Base-by-base conservation (phyloP, 92 coral and sea anemone species). In the Actinernus sp. region DNA sequence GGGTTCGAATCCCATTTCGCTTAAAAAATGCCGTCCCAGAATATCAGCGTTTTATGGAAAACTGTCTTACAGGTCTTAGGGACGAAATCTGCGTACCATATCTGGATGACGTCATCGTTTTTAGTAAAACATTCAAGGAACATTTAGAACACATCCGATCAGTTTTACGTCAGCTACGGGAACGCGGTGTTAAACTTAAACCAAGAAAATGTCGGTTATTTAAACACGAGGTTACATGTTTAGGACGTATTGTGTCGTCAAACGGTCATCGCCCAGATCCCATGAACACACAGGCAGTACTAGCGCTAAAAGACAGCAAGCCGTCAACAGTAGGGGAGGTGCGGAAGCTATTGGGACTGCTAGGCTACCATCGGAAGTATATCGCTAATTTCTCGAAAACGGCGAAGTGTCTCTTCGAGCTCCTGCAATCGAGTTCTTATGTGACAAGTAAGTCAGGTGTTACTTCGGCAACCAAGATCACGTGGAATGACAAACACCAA, bases 1-100 rank as follows among this genome's bases (percentile, higher is more conserved):
- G 77, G 83, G 77, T 65, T 11, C 19, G 83, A 16, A 52, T 75
- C 55, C 76, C 83, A 26, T 65, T 75, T 55, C 78, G 84, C 28
- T 36, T 76, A 31, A 65, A 30, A 27, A 76, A 66, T 23, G 84
- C 84, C 5, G 48, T 33, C 17, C 48, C 58, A 18, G 68, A 67
- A 26, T 69, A 47, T 21, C 72, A 73, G 38, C 26, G 81, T 11
- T 62, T 73, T 18, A 61, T 73, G 81, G 49, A 46, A 36, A 16
- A 45, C 13, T 18, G 31, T 19, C 33, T 73, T 2, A 47, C 33
- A 13, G 81, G 32, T 0, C 36, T 49, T 2, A 19, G 34, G 21
- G 50, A 43, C 32, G 62, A 73, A 10, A 61, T 46, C 17, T 37
- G 47, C 10, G 25, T 73, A 4, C 36, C 57, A 2, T 61, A 61